Base-by-base conservation (phyloP, 2,797 vertebrate species). In the Babyrousa celebensis region DNA sequence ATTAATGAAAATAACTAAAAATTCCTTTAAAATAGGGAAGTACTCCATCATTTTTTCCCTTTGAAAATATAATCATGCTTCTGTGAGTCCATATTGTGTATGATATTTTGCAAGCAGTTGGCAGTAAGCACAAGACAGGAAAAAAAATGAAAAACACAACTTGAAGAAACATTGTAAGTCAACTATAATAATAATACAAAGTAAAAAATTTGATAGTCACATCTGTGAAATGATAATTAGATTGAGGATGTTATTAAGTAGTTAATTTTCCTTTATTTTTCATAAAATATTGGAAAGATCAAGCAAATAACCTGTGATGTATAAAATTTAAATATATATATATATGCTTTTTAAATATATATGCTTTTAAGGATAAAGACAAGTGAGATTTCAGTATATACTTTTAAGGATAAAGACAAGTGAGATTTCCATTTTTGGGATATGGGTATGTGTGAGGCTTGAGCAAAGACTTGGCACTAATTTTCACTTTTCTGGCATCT, bases 21-120 rank as follows among this genome's bases (percentile, higher is more conserved):
- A 78, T 16, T 21, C 16, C 21, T 85, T 40, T 52, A 18, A 23
- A 29, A 18, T 6, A 20, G 11, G 23, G 3, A 56, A 12, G 1
- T 12, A 56, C 12, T 10, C 5, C 1, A 1, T 15, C 32, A 21
- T 15, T 40, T 68, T 72, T 74, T 56, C 58, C 27, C 58, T 86
- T 95, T 82, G 54, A 74, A 95, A 82, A 86, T 11, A 25, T 32
- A 88, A 62, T 40, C 48, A n/a, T 12, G n/a, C 16, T 40, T 36
- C 32, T 43, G 21, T 1, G 36, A 82, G 23, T 15, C 10, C 8
- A 2, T 56, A 25, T 29, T 83, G 43, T 36, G 32, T 48, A 5
- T 71, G 21, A 52, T 4, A 6, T n/a, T 86, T 62, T 70, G 20
- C 16, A 62, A 27, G 48, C 52, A 15, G 23, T 29, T 68, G 12